Percentiles rank a stretch among this genome's conserved stretches.
phyloP scores from a whole-genome alignment of 1,140 invertebrate genomes.

The Diorhabda carinulata region DNA sequence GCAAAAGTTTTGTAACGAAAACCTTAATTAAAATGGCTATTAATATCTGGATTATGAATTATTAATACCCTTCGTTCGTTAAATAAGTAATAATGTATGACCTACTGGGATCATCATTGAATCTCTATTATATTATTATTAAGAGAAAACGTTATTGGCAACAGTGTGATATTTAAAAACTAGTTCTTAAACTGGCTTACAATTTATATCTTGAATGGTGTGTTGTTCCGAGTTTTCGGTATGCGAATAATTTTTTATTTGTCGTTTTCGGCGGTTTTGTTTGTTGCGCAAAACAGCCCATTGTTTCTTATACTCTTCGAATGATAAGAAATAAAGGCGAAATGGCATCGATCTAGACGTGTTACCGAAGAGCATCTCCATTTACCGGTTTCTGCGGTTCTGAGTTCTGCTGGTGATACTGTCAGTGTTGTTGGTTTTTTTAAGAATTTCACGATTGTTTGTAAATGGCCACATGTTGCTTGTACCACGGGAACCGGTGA shows the following conservation, averaged over 20 bases:
- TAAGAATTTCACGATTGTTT: neutral
- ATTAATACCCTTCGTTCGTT: no score
- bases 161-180: neutral
- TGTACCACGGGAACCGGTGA: neutral
- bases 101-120: no score
- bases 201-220: slow-evolving; percentile 8
- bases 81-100: no score
- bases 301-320: slow-evolving; percentile 13
- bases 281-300: slow-evolving; percentile 12
- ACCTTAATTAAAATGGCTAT: no score
- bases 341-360: neutral
- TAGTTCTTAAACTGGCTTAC: slow-evolving; percentile 10
- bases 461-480: neutral
- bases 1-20: no score
- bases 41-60: no score
- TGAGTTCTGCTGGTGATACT: neutral
- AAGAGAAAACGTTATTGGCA: neutral
- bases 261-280: slow-evolving; percentile 12
- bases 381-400: slow-evolving; percentile 8
- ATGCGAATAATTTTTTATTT: slow-evolving; percentile 8
- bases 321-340: slow-evolving; percentile 5
- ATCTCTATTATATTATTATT: no score
- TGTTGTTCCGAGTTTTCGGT: slow-evolving; percentile 6
- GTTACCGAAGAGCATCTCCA: slow-evolving; percentile 11
- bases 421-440: slow-evolving; percentile 5